Evolutionary conservation across 1,140 invertebrate genomes (phyloP).

Genomic region (Halictus rubicundus): DNA sequence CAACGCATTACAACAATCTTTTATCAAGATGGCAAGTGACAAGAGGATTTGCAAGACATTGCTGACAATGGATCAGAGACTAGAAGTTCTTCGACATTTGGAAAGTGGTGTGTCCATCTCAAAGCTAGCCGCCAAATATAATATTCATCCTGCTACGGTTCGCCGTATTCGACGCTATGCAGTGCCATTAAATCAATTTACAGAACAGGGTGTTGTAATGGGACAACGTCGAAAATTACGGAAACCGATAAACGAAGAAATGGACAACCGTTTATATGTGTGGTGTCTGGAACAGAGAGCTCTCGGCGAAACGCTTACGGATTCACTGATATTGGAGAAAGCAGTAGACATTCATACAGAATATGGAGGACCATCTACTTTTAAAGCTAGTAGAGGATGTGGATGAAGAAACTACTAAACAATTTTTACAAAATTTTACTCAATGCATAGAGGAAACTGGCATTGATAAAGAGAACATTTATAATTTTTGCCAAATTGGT

Average conservation of each 20-base stretch:
- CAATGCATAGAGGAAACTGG: neutral
- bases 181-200: neutral
- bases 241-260: neutral
- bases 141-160: neutral
- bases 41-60: neutral
- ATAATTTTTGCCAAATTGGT: neutral
- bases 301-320: neutral
- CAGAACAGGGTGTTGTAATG: neutral
- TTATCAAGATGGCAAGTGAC: neutral
- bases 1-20: neutral
- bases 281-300: neutral
- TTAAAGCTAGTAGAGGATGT: constrained; percentile 7
- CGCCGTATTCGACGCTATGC: neutral
- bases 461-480: neutral
- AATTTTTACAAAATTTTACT: neutral
- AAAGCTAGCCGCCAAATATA: neutral
- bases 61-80: neutral
- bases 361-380: neutral
- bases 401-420: neutral
- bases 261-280: neutral
- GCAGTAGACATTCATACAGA: constrained; percentile 1
- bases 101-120: neutral
- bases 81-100: neutral
- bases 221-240: neutral
- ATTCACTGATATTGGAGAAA: neutral